These are phyloP conservation scores for Scolopax rusticola DNA, from an alignment of 2,797 vertebrate species.

Conservation along the genomic window DNA sequence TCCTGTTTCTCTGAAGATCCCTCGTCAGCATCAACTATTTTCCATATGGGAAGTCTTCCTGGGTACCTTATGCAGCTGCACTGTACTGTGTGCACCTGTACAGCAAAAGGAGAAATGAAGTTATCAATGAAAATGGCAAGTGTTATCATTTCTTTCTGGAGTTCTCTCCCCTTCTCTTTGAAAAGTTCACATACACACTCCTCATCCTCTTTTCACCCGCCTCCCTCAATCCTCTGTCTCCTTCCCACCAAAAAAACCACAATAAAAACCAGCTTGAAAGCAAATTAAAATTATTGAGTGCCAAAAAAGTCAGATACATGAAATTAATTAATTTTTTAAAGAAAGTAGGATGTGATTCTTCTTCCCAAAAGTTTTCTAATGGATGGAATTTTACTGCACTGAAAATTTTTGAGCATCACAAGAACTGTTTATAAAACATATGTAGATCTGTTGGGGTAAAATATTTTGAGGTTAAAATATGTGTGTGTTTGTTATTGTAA, in stretches of 20 bases:
- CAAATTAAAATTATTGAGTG: neutral
- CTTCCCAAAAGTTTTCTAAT: neutral
- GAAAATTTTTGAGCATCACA: neutral
- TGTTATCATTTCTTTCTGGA: neutral
- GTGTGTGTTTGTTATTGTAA: neutral
- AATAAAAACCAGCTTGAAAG: neutral
- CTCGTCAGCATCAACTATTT: constrained; percentile 10
- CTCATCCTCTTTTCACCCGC: neutral
- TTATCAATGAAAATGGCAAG: constrained; percentile 20
- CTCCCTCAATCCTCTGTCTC: neutral
- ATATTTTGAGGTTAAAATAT: neutral
- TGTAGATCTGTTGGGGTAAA: neutral
- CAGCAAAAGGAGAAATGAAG: constrained; percentile 21
- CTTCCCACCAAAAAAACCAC: neutral
- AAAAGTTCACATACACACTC: neutral
- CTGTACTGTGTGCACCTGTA: neutral
- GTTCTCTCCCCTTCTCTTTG: constrained; percentile 16
- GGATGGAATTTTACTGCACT: neutral
- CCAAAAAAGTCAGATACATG: neutral
- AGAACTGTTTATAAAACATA: neutral
- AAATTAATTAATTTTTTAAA: neutral
- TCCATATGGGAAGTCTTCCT: neutral
- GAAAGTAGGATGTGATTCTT: neutral
- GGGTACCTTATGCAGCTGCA: neutral
- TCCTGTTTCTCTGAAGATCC: neutral